Evolutionary conservation across 2,888 invertebrate genomes (phyloP).

Genomic region (Drosophila anomelani): DNA sequence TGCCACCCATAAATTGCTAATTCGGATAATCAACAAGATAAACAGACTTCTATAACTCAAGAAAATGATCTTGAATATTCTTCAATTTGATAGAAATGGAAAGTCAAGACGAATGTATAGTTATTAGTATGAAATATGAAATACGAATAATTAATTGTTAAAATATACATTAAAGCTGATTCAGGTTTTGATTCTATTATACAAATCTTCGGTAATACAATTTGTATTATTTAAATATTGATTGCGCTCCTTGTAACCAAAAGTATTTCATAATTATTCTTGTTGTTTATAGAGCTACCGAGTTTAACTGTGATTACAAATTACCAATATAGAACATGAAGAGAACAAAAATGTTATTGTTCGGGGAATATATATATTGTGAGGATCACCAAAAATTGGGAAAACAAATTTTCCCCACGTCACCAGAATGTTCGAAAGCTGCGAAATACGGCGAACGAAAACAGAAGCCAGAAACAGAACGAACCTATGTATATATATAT

Average conservation of each 20-base stretch:
- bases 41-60: neutral
- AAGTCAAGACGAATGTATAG: neutral
- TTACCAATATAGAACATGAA: neutral
- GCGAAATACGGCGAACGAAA: slow-evolving; percentile 10
- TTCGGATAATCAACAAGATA: slow-evolving; percentile 8
- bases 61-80: neutral
- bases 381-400: slow-evolving; percentile 14
- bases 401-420: slow-evolving; percentile 39
- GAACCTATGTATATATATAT: neutral
- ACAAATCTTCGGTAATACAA: neutral
- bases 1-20: slow-evolving; percentile 11
- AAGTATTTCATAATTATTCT: neutral
- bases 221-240: neutral
- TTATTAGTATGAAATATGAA: neutral
- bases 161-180: no score
- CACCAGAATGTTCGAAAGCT: slow-evolving; percentile 33
- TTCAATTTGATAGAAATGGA: neutral
- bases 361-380: neutral
- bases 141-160: neutral
- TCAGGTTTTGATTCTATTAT: neutral
- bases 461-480: slow-evolving; percentile 5
- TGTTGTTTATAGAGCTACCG: neutral
- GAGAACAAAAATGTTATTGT: neutral
- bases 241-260: neutral
- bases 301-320: neutral